phyloP scores from a whole-genome alignment of 2,888 invertebrate genomes.

The Galerucella calmariensis region DNA sequence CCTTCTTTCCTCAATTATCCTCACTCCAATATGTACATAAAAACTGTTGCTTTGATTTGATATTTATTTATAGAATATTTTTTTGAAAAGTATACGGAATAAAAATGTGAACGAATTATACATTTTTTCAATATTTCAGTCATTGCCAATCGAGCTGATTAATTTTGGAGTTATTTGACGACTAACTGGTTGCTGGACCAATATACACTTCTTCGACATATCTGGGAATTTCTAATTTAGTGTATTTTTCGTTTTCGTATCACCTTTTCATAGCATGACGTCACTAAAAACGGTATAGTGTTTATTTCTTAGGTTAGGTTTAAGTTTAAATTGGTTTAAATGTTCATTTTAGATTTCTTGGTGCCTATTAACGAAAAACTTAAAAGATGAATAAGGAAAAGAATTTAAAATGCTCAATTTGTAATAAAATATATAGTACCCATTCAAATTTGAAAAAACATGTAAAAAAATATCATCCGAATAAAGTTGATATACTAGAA shows the following conservation, averaged over 20 bases:
- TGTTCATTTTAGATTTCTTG: not conserved
- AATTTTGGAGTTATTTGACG: not conserved
- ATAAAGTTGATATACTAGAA: not conserved
- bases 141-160: too few relatives aligned
- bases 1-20: not conserved
- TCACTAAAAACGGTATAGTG: not conserved
- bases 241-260: not conserved
- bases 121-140: too few relatives aligned
- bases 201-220: not conserved
- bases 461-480: constrained; percentile 2
- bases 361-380: too few relatives aligned
- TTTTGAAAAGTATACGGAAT: too few relatives aligned
- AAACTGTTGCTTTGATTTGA: too few relatives aligned
- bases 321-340: not conserved
- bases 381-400: not conserved
- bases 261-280: not conserved
- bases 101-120: too few relatives aligned
- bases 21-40: not conserved
- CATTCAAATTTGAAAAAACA: constrained; percentile 23
- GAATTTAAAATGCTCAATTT: constrained; percentile 1
- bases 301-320: not conserved
- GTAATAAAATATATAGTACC: constrained; percentile 14
- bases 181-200: not conserved
- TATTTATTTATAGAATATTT: too few relatives aligned
- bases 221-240: not conserved